phyloP scores from a whole-genome alignment of 2,888 invertebrate genomes.

The Sesia apiformis region DNA sequence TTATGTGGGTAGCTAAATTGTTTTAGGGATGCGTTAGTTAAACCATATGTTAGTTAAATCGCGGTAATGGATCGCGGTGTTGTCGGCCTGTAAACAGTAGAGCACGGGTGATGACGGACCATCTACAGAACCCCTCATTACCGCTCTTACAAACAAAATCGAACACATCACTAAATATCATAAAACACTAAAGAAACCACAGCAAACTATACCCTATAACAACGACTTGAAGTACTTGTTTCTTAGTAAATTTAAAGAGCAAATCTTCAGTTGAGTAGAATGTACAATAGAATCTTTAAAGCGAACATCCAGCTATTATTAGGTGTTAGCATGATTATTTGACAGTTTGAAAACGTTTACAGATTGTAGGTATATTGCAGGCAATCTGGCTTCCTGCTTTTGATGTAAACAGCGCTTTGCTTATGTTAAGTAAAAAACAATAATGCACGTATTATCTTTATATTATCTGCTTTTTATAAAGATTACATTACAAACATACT shows the following conservation, averaged over 20 bases:
- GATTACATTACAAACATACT: too few relatives aligned
- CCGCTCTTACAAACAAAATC: conserved; percentile 47
- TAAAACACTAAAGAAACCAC: conserved; percentile 29
- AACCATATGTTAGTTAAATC: background rate
- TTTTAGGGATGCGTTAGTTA: too few relatives aligned
- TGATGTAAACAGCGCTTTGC: conserved; percentile 63
- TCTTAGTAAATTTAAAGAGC: conserved; percentile 9
- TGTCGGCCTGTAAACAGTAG: conserved; percentile 48
- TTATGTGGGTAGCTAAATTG: too few relatives aligned
- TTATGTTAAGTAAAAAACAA: background rate
- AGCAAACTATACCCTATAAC: conserved; percentile 26
- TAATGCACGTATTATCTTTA: too few relatives aligned
- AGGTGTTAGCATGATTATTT: conserved; percentile 70
- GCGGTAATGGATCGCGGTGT: conserved; percentile 38
- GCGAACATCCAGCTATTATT: conserved; percentile 64
- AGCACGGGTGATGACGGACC: conserved; percentile 51
- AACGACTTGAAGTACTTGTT: conserved; percentile 11
- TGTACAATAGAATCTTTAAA: conserved; percentile 61
- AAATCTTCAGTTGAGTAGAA: conserved; percentile 34
- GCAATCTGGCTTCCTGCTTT: conserved; percentile 71
- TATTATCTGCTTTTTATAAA: too few relatives aligned
- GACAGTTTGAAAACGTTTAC: conserved; percentile 75
- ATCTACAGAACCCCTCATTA: conserved; percentile 59
- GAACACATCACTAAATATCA: conserved; percentile 45
- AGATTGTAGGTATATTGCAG: conserved; percentile 58